These are phyloP conservation scores for Oxyruncus cristatus DNA, from an alignment of 2,113 vertebrate species.

Conservation along the genomic window DNA sequence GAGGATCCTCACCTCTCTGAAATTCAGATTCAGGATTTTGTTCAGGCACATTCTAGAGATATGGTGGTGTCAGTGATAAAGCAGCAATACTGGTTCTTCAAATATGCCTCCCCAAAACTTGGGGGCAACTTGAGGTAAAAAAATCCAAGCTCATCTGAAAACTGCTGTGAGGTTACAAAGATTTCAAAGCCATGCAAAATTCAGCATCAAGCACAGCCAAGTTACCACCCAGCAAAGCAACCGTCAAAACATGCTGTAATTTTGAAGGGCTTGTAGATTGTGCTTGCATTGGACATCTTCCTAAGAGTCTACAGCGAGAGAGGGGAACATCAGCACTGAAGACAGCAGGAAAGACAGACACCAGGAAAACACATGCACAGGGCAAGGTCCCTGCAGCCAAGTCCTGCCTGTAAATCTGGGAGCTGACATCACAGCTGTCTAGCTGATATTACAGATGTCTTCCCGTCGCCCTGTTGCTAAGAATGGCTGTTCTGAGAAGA, in stretches of 20 bases:
- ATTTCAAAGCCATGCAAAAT: constrained; percentile 46
- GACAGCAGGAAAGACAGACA: neutral
- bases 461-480: neutral
- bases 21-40: neutral
- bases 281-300: neutral
- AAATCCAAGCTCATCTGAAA: constrained; percentile 9
- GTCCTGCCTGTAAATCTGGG: constrained; percentile 26
- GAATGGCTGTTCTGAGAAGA: constrained; percentile 32
- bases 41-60: neutral
- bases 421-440: constrained; percentile 35
- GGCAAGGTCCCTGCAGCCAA: neutral
- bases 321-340: neutral
- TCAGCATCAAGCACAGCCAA: constrained; percentile 18
- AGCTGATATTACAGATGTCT: constrained; percentile 31
- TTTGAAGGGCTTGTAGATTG: neutral
- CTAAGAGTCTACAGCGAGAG: neutral
- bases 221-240: constrained; percentile 6
- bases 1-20: neutral
- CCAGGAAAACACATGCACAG: neutral
- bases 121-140: neutral
- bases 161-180: neutral
- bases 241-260: neutral
- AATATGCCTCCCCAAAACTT: neutral
- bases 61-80: neutral
- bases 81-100: neutral